Base-by-base conservation (phyloP, 2,797 vertebrate species). In the Hydrocynus forskahlii region DNA sequence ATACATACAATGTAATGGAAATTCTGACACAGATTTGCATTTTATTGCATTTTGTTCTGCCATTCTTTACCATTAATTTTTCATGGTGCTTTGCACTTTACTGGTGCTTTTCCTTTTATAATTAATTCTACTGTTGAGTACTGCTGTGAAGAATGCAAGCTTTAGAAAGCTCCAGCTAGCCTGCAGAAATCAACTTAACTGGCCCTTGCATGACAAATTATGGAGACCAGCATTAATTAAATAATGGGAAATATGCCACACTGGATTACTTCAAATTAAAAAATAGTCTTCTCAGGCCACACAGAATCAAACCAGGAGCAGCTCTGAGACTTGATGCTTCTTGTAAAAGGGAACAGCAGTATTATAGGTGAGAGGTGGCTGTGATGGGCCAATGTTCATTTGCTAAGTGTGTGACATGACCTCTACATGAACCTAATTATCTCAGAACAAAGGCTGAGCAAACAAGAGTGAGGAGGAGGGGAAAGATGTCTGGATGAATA, bases 321-420 rank as follows among this genome's bases (percentile, higher is more conserved):
- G 48, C 55, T 23, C 8, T 17, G 57, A 64, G 50, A 75, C 70
- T 13, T 69, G 50, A 10, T 5, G 21, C 62, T 38, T 52, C 48
- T 55, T 23, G 48, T 66, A 71, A 66, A 75, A 17, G 68, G 50
- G 50, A 35, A 77, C 35, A 66, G 23, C 50, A 79, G 55, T 52
- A 72, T 71, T 19, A 57, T 52, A 52, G 21, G 68, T 75, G 23
- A 81, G 23, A 72, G 79, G 75, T 6, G 21, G 0, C 48, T 50
- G 29, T 23, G 38, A 52, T 48, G 25, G 45, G n/a, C 35, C 16
- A 14, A 13, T 40, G 16, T 60, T 86, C 63, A 86, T 85, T 81
- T 76, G 43, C 79, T 83, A 81, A 87, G 77, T 81, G 80, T 78
- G 14, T 69, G 71, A 48, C 71, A 71, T 83, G 81, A 81, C 83